A percentile compares a stretch with the other conserved stretches of the same genome.
Conservation (phyloP, 2,888 invertebrate species). For the Anoplius nigerrimus region DNA sequence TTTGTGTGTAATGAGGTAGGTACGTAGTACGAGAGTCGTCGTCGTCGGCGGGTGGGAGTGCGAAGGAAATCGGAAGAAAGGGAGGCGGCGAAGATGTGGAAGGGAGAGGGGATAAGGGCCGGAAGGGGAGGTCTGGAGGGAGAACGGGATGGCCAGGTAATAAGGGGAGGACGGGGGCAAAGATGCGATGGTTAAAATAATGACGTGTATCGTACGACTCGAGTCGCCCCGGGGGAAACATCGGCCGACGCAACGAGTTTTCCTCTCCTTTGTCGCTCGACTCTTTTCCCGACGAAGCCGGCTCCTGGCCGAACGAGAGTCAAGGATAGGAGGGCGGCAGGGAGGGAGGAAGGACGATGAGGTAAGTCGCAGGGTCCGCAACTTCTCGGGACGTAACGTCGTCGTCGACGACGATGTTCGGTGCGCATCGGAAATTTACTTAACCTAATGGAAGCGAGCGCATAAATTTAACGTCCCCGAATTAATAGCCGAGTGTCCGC, state of each 20-base stretch:
- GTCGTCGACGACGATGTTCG: no score
- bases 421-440: no score
- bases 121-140: background rate
- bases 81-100: background rate
- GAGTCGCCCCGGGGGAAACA: constrained; percentile 56
- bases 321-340: no score
- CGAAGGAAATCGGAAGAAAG: background rate
- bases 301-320: constrained; percentile 31
- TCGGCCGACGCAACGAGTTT: constrained; percentile 55
- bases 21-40: no score
- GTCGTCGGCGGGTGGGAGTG: no score
- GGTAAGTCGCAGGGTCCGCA: no score
- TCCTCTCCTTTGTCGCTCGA: constrained; percentile 67
- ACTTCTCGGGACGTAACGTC: no score
- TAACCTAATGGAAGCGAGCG: no score
- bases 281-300: constrained; percentile 67
- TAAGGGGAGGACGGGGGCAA: constrained; percentile 19
- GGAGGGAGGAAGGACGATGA: no score
- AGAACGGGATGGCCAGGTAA: background rate
- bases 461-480: no score
- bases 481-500: no score
- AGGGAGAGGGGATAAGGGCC: constrained; percentile 12
- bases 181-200: constrained; percentile 3
- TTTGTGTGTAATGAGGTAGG: no score
- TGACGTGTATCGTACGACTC: constrained; percentile 37